Evolutionary conservation across 1,140 invertebrate genomes (phyloP).

Genomic region (Tetramorium alpestre): DNA sequence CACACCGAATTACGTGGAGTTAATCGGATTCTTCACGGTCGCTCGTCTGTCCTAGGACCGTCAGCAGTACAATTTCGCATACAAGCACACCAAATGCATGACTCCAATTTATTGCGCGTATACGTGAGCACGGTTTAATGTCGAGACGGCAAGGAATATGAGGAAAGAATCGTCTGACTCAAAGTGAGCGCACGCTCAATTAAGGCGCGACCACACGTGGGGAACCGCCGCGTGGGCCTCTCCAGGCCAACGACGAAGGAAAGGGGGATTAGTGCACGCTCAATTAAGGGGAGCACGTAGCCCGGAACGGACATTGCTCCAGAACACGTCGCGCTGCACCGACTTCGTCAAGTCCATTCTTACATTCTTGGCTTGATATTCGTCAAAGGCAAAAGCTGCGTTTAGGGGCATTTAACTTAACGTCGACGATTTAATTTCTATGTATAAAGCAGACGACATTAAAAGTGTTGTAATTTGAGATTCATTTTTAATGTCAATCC

Average conservation of each 20-base stretch:
- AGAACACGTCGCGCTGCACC: slow-evolving; percentile 69
- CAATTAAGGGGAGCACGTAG: slow-evolving; percentile 81
- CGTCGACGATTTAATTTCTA: slow-evolving; percentile 1
- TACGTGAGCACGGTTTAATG: slow-evolving; percentile 28
- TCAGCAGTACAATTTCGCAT: slow-evolving; percentile 14
- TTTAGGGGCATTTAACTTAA: slow-evolving; percentile 19
- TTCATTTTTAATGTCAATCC: slow-evolving; percentile 3
- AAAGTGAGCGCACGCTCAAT: slow-evolving; percentile 48
- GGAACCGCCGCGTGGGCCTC: background rate
- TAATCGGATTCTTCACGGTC: slow-evolving; percentile 39
- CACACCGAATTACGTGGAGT: slow-evolving; percentile 27
- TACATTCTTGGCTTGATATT: slow-evolving; percentile 30
- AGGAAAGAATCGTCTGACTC: slow-evolving; percentile 34
- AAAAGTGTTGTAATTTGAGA: background rate
- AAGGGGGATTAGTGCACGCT: slow-evolving; percentile 70
- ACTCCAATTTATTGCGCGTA: slow-evolving; percentile 16
- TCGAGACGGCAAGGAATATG: slow-evolving; percentile 30
- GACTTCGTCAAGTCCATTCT: slow-evolving; percentile 62
- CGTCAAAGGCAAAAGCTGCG: background rate
- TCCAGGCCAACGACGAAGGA: background rate
- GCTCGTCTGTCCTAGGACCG: slow-evolving; percentile 1
- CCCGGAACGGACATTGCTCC: slow-evolving; percentile 84
- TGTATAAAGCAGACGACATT: background rate
- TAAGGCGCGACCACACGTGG: slow-evolving; percentile 47
- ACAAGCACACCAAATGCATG: slow-evolving; percentile 20